Percentiles rank a stretch among this genome's conserved stretches.
Conservation (phyloP, 2,797 vertebrate species). For the Pygocentrus nattereri region DNA sequence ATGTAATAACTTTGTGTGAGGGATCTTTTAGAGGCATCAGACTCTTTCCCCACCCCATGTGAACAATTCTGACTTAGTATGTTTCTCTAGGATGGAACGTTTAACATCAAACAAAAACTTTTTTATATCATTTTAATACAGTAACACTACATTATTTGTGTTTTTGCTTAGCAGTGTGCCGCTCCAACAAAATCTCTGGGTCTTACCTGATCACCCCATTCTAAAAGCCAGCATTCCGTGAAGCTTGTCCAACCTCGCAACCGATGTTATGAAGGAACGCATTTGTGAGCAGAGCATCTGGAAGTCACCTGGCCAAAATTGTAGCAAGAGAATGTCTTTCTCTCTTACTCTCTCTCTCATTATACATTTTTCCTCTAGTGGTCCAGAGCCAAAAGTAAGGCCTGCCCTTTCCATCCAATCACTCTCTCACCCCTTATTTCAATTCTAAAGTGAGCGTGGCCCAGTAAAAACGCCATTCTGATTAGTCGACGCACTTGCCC, state of each 20-base stretch:
- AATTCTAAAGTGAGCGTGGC: background rate
- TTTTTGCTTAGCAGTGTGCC: too few relatives aligned
- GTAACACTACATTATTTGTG: too few relatives aligned
- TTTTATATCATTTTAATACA: too few relatives aligned
- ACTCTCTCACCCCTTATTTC: background rate
- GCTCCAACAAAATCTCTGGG: too few relatives aligned
- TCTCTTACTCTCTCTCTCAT: background rate
- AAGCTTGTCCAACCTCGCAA: background rate
- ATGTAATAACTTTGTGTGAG: too few relatives aligned
- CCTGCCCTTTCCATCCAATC: background rate
- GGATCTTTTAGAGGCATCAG: too few relatives aligned
- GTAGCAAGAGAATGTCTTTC: too few relatives aligned
- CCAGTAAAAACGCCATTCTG: background rate
- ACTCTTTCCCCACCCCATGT: too few relatives aligned
- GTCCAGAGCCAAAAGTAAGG: background rate
- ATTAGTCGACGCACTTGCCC: constrained; percentile 14
- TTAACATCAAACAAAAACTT: too few relatives aligned
- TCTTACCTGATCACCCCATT: too few relatives aligned
- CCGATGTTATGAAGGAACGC: background rate
- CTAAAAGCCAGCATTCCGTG: background rate
- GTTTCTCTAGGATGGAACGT: too few relatives aligned
- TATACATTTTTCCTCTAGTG: background rate
- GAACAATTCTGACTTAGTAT: too few relatives aligned
- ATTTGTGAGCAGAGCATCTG: background rate
- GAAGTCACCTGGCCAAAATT: background rate